A percentile compares a stretch with the other conserved stretches of the same genome.
phyloP scores from a whole-genome alignment of 2,888 invertebrate species.

The Mythimna lalbum region DNA sequence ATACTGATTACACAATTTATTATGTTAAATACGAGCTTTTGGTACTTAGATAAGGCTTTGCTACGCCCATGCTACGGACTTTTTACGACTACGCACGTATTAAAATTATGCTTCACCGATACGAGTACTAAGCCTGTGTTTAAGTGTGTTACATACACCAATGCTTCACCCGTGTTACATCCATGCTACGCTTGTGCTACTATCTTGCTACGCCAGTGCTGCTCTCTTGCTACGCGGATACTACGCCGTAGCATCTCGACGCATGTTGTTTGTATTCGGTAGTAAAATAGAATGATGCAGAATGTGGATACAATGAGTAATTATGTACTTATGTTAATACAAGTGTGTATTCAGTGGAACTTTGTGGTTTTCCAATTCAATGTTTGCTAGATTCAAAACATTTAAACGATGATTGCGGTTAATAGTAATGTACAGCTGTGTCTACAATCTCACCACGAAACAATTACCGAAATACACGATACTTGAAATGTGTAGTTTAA shows the following conservation, averaged over 20 bases:
- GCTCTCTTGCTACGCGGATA: background rate
- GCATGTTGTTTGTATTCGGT: background rate
- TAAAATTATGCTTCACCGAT: background rate
- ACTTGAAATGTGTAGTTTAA: constrained; percentile 23
- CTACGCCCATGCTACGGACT: background rate
- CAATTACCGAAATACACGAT: constrained; percentile 1
- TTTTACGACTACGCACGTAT: background rate
- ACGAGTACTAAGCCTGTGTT: no score
- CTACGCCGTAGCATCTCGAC: constrained; percentile 27
- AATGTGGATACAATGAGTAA: background rate
- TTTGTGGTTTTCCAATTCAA: background rate
- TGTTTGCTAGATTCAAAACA: constrained; percentile 7
- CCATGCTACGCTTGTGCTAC: background rate
- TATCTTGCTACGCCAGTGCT: background rate
- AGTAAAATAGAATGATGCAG: background rate
- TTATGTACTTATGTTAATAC: background rate
- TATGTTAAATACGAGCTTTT: background rate
- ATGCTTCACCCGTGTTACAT: background rate
- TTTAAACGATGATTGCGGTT: background rate
- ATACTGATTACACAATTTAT: background rate
- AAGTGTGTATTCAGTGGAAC: background rate
- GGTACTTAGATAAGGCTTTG: background rate
- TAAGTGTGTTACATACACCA: no score
- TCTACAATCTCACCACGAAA: constrained; percentile 2
- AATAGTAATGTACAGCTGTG: background rate